These are phyloP conservation scores for Serranus cabrilla DNA, from an alignment of 2,797 vertebrate genomes.

Conservation along the genomic window DNA sequence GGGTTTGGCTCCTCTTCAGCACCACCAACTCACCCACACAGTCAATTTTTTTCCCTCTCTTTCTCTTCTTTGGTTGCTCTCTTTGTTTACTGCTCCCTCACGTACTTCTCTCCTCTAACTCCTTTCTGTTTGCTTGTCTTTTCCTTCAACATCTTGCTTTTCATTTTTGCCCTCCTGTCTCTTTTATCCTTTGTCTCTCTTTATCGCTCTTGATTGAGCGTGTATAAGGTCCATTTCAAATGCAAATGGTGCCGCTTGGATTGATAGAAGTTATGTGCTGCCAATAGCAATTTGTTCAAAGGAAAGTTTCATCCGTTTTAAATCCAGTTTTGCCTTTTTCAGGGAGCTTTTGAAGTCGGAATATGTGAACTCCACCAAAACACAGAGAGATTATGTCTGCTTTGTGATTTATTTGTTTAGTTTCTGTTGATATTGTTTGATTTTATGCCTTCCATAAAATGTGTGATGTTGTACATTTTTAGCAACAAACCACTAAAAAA, in stretches of 20 bases:
- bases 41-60: constrained; percentile 54
- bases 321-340: constrained; percentile 35
- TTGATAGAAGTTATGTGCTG: constrained; percentile 60
- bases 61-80: constrained; percentile 56
- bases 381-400: neutral
- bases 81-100: constrained; percentile 77
- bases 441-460: neutral
- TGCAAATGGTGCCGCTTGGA: constrained; percentile 67
- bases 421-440: neutral
- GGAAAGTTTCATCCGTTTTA: constrained; percentile 33
- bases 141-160: constrained; percentile 62
- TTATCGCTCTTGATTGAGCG: constrained; percentile 65
- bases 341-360: constrained; percentile 31
- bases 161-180: constrained; percentile 65
- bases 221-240: constrained; percentile 70
- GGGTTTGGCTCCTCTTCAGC: constrained; percentile 78
- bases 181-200: constrained; percentile 73
- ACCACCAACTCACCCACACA: constrained; percentile 71
- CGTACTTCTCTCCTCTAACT: constrained; percentile 49
- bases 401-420: neutral
- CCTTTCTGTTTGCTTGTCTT: constrained; percentile 60
- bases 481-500: neutral
- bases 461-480: neutral
- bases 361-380: neutral
- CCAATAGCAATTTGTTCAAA: constrained; percentile 64